Evolutionary conservation across 1,140 invertebrate species (phyloP).

Genomic region (Sarcophaga bullata): DNA sequence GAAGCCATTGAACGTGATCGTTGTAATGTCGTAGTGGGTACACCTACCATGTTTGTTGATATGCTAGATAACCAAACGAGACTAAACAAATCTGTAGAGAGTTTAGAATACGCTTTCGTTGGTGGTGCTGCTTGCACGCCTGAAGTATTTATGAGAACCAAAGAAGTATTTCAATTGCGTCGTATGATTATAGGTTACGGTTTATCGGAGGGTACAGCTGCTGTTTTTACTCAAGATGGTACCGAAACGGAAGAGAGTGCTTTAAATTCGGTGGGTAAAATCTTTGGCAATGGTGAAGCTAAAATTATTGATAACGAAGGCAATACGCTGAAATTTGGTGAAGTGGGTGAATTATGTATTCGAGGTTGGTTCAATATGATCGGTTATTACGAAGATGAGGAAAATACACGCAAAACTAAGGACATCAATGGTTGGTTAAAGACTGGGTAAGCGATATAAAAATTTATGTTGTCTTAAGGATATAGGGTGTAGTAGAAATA

Average conservation of each 20-base stretch:
- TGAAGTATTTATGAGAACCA: constrained; percentile 74
- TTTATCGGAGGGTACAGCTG: constrained; percentile 86
- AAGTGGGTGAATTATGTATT: constrained; percentile 83
- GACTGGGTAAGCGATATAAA: constrained; percentile 78
- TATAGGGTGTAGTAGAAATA: too few species aligned
- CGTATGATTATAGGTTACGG: constrained; percentile 82
- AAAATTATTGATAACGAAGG: constrained; percentile 80
- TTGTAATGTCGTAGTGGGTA: constrained; percentile 85
- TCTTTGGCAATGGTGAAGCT: constrained; percentile 83
- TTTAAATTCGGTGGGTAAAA: constrained; percentile 80
- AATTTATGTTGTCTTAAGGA: too few species aligned
- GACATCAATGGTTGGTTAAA: constrained; percentile 82
- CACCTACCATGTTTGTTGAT: constrained; percentile 97
- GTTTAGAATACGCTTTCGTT: constrained; percentile 72
- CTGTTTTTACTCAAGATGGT: constrained; percentile 73
- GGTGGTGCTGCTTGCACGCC: constrained; percentile 83
- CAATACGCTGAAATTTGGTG: constrained; percentile 77
- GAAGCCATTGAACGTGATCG: constrained; percentile 76
- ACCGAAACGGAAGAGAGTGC: constrained; percentile 73
- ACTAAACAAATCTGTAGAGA: constrained; percentile 66
- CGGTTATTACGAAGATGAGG: constrained; percentile 85
- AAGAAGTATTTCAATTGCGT: constrained; percentile 66
- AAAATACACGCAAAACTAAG: constrained; percentile 81
- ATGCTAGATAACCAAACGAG: constrained; percentile 71
- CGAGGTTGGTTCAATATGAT: constrained; percentile 86